Percentiles rank a stretch among this genome's conserved stretches.
Conservation (phyloP, 2,888 invertebrate species). For the Neoaliturus tenellus region DNA sequence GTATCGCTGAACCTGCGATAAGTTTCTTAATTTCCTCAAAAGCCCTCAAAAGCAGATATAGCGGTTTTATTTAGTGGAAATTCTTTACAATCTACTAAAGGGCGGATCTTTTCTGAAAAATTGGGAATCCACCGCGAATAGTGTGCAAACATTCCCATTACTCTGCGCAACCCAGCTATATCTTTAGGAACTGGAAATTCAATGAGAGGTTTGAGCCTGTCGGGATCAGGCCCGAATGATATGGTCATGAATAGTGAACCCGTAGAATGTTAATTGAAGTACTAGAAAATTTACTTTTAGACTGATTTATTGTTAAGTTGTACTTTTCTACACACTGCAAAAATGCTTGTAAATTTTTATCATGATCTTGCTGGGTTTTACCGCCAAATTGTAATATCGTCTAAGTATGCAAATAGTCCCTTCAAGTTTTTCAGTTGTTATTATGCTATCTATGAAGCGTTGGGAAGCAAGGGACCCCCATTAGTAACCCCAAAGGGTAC, state of each 20-base stretch:
- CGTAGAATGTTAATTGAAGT: background rate
- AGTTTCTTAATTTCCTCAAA: background rate
- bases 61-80: slow-evolving; percentile 9
- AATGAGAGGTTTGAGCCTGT: background rate
- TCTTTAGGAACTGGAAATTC: slow-evolving; percentile 13
- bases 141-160: slow-evolving; percentile 28
- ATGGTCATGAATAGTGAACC: background rate
- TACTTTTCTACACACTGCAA: slow-evolving; percentile 41
- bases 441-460: slow-evolving; percentile 18
- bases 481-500: too few species aligned
- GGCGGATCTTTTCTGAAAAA: background rate
- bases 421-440: slow-evolving; percentile 49
- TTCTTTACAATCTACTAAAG: background rate
- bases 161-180: background rate
- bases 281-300: slow-evolving; percentile 47
- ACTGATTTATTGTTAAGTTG: slow-evolving; percentile 51
- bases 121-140: slow-evolving; percentile 41
- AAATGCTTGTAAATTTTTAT: slow-evolving; percentile 53
- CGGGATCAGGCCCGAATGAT: slow-evolving; percentile 9
- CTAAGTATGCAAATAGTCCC: slow-evolving; percentile 56
- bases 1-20: background rate
- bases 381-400: slow-evolving; percentile 61
- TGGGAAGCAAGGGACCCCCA: too few species aligned
- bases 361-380: slow-evolving; percentile 57
- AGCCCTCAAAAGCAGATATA: background rate